phyloP scores from a whole-genome alignment of 2,888 invertebrate species.

The Matsumyia berberina region DNA sequence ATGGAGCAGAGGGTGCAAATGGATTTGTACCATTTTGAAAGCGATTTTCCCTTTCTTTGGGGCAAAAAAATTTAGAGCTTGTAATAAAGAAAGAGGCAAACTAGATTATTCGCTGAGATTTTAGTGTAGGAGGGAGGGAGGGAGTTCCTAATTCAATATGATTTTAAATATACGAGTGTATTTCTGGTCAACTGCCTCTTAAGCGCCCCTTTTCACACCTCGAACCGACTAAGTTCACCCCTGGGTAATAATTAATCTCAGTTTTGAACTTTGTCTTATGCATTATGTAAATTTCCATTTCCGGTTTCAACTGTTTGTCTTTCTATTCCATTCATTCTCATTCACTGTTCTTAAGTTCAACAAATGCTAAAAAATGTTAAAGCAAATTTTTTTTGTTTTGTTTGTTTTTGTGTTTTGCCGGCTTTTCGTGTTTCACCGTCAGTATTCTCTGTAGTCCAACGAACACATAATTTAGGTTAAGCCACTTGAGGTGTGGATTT shows the following conservation, averaged over 20 bases:
- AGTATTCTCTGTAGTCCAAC: constrained; percentile 21
- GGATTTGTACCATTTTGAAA: too few relatives aligned
- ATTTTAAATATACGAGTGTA: too few relatives aligned
- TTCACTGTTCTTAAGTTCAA: constrained; percentile 30
- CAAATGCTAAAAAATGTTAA: constrained; percentile 36
- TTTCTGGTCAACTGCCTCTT: too few relatives aligned
- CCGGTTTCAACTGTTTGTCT: constrained; percentile 47
- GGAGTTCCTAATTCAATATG: too few relatives aligned
- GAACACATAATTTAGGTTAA: constrained; percentile 46
- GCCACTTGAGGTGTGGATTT: constrained; percentile 50
- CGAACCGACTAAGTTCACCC: constrained; percentile 14
- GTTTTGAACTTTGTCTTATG: constrained; percentile 32
- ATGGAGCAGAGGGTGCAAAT: too few relatives aligned
- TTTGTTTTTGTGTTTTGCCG: constrained; percentile 46
- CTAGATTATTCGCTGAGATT: too few relatives aligned
- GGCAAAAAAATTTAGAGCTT: too few relatives aligned
- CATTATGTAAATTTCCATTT: constrained; percentile 63
- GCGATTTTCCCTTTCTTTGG: too few relatives aligned
- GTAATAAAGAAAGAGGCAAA: too few relatives aligned
- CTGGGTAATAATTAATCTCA: constrained; percentile 38
- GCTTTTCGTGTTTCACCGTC: constrained; percentile 33
- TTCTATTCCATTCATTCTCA: constrained; percentile 49
- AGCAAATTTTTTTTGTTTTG: background rate
- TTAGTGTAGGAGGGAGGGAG: too few relatives aligned
- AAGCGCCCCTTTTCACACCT: constrained; percentile 4